phyloP scores from a whole-genome alignment of 2,797 vertebrate genomes.

The Florisuga fusca region DNA sequence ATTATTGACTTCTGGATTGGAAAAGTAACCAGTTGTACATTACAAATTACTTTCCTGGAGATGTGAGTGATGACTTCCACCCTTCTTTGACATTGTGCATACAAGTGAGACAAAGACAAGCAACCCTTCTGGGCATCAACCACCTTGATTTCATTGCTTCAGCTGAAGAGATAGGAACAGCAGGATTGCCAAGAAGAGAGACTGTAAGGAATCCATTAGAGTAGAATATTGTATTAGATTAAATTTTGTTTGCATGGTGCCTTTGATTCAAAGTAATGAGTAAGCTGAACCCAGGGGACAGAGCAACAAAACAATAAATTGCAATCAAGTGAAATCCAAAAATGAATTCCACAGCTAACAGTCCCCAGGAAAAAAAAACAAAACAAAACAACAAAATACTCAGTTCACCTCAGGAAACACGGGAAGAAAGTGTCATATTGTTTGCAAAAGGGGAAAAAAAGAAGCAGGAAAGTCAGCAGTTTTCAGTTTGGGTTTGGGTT shows the following conservation, averaged over 20 bases:
- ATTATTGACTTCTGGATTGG: constrained; percentile 29
- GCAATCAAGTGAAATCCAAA: constrained; percentile 18
- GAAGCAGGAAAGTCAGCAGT: background rate
- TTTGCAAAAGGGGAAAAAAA: background rate
- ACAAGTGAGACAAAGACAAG: background rate
- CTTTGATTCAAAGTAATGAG: constrained; percentile 59
- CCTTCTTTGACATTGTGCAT: background rate
- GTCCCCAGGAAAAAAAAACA: background rate
- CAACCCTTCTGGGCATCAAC: constrained; percentile 10
- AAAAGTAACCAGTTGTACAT: background rate
- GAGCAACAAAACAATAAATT: constrained; percentile 43
- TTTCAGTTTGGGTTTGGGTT: background rate
- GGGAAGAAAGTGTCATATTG: background rate
- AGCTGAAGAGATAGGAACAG: constrained; percentile 31
- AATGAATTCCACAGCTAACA: background rate
- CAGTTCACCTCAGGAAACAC: background rate
- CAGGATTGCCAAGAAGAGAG: constrained; percentile 47
- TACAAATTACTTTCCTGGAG: background rate
- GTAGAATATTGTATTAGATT: constrained; percentile 51
- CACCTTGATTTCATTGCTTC: constrained; percentile 28
- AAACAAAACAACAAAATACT: background rate
- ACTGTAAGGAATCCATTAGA: constrained; percentile 64
- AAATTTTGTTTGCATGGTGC: constrained; percentile 66
- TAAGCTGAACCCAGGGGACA: constrained; percentile 46
- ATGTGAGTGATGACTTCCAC: background rate